A percentile compares a stretch with the other conserved stretches of the same genome.
Evolutionary conservation across 2,888 invertebrate species (phyloP).

Genomic region (Chrysolina haemoptera): DNA sequence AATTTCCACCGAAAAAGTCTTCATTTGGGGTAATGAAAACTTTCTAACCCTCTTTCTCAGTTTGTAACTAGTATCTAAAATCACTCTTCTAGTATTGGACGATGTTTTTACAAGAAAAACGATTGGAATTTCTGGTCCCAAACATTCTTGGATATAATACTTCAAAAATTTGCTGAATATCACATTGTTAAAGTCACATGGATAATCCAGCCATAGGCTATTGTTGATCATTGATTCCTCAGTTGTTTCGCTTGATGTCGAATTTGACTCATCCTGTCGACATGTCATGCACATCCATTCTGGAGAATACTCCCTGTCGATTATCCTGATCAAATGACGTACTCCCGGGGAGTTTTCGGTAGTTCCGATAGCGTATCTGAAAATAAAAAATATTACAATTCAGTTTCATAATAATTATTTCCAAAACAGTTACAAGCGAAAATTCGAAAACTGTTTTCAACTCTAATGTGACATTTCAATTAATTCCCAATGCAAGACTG

Average conservation of each 20-base stretch:
- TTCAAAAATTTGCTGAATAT: slow-evolving; percentile 74
- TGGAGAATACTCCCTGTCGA: slow-evolving; percentile 67
- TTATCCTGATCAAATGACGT: slow-evolving; percentile 85
- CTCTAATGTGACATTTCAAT: no score
- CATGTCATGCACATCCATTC: slow-evolving; percentile 77
- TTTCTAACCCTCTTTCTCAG: slow-evolving; percentile 76
- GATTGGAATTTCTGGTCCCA: slow-evolving; percentile 83
- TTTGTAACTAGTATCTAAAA: slow-evolving; percentile 80
- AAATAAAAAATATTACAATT: slow-evolving; percentile 47
- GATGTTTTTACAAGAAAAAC: slow-evolving; percentile 76
- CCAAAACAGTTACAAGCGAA: no score
- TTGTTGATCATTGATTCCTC: slow-evolving; percentile 67
- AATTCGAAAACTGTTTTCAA: no score
- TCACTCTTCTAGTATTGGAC: slow-evolving; percentile 74
- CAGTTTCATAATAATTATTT: not conserved
- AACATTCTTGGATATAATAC: slow-evolving; percentile 82
- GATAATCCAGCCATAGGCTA: slow-evolving; percentile 65
- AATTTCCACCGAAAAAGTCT: slow-evolving; percentile 78
- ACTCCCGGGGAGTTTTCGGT: slow-evolving; percentile 84
- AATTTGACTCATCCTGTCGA: slow-evolving; percentile 67
- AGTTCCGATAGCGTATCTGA: slow-evolving; percentile 87
- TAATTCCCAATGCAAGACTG: no score
- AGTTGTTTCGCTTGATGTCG: slow-evolving; percentile 54
- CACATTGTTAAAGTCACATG: slow-evolving; percentile 75
- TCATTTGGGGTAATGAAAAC: slow-evolving; percentile 83